phyloP scores from a whole-genome alignment of 1,140 invertebrate genomes.

The Nixonia krombeini region DNA sequence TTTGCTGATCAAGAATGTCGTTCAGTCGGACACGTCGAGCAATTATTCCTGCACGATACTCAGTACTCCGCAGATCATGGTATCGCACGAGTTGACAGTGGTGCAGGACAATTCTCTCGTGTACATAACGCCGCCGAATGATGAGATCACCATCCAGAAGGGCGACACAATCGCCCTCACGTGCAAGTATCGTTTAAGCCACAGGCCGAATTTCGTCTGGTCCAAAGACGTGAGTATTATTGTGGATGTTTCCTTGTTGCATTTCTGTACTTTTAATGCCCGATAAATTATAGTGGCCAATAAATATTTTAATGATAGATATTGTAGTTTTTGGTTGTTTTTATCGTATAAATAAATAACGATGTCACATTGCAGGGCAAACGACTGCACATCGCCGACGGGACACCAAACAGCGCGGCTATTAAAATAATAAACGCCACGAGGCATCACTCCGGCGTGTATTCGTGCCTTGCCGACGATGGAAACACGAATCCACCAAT shows the following conservation, averaged over 20 bases:
- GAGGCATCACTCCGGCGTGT: conserved; percentile 51
- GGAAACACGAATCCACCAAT: conserved; percentile 23
- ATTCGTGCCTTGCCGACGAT: conserved; percentile 58
- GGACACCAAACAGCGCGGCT: conserved; percentile 21
- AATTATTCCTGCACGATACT: conserved; percentile 50
- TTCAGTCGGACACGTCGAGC: conserved; percentile 34
- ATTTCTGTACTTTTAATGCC: no score
- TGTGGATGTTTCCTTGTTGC: no score
- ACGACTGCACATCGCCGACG: conserved; percentile 24
- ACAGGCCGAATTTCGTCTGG: conserved; percentile 50
- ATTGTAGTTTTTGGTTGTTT: no score
- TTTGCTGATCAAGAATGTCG: conserved; percentile 44
- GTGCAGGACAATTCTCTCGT: conserved; percentile 22
- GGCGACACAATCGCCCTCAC: conserved; percentile 33
- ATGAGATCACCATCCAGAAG: conserved; percentile 17
- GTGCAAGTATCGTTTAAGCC: conserved; percentile 30
- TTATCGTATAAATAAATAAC: no score
- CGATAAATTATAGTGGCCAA: no score
- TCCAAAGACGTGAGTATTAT: conserved; percentile 55
- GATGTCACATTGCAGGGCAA: no score
- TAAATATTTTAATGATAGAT: no score
- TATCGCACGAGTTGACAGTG: conserved; percentile 44
- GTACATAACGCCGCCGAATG: conserved; percentile 35
- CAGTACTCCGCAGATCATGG: not conserved
- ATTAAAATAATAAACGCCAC: conserved; percentile 52